These are phyloP conservation scores for Pammene fasciana DNA, from an alignment of 2,888 invertebrate species.

Conservation along the genomic window DNA sequence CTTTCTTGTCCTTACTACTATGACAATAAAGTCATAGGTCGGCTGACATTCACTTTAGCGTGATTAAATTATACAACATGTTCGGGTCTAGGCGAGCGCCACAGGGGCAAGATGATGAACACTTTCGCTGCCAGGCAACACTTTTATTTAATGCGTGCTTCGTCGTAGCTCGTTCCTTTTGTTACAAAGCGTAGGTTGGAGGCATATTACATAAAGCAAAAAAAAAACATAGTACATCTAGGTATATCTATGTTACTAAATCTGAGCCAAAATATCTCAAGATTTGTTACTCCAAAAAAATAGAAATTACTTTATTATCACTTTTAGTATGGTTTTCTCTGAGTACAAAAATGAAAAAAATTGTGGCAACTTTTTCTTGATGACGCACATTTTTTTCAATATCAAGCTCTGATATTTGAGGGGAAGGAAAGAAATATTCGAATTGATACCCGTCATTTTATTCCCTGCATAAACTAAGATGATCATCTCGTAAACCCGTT, in stretches of 20 bases:
- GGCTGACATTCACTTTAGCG: background rate
- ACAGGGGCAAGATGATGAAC: background rate
- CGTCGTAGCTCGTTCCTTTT: background rate
- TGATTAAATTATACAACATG: background rate
- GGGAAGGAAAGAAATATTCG: constrained; percentile 2
- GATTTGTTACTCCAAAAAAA: background rate
- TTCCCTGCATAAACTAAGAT: constrained; percentile 11
- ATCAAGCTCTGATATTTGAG: too few relatives aligned
- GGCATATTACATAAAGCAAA: too few relatives aligned
- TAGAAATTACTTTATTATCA: background rate
- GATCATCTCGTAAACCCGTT: constrained; percentile 25
- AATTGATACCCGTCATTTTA: constrained; percentile 4
- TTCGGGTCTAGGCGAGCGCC: background rate
- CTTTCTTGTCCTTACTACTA: background rate
- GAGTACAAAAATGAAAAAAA: too few relatives aligned
- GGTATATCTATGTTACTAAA: too few relatives aligned
- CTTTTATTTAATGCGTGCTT: background rate
- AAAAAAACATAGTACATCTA: too few relatives aligned
- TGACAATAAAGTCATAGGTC: background rate
- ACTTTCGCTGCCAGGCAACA: background rate
- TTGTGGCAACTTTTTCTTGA: too few relatives aligned
- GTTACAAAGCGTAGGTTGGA: too few relatives aligned
- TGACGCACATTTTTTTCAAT: too few relatives aligned
- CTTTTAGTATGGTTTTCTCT: too few relatives aligned
- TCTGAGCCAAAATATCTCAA: too few relatives aligned